Evolutionary conservation across 2,797 vertebrate genomes (phyloP).

Genomic region (Anas flavirostris): DNA sequence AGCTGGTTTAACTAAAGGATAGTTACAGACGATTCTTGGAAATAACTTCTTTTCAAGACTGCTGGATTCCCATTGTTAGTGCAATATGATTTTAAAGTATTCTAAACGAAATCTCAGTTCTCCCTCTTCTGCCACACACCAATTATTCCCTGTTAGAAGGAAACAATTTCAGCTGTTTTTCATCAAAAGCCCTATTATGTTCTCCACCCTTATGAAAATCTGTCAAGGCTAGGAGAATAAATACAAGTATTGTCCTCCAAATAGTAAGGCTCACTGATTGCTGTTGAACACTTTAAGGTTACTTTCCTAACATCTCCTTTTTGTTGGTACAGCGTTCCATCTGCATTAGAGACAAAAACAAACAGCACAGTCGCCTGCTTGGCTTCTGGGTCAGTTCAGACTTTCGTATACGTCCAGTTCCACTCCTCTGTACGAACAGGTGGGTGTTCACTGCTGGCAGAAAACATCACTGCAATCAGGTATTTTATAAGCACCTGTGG

Average conservation of each 20-base stretch:
- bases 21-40: background rate
- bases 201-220: constrained; percentile 14
- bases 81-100: background rate
- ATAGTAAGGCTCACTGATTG: background rate
- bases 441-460: background rate
- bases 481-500: background rate
- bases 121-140: background rate
- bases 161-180: constrained; percentile 3
- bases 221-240: background rate
- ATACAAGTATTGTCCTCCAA: background rate
- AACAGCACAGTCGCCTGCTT: background rate
- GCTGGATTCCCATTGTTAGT: background rate
- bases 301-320: background rate
- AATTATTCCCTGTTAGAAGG: background rate
- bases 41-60: background rate
- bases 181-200: background rate
- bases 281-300: background rate
- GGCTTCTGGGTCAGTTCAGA: background rate
- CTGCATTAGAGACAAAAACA: background rate
- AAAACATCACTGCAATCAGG: background rate
- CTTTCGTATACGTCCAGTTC: background rate
- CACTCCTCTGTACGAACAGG: background rate
- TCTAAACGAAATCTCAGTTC: background rate
- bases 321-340: background rate
- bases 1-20: background rate